These are phyloP conservation scores for Trochalopteron elliotii DNA, from an alignment of 2,113 vertebrate genomes.

Conservation along the genomic window DNA sequence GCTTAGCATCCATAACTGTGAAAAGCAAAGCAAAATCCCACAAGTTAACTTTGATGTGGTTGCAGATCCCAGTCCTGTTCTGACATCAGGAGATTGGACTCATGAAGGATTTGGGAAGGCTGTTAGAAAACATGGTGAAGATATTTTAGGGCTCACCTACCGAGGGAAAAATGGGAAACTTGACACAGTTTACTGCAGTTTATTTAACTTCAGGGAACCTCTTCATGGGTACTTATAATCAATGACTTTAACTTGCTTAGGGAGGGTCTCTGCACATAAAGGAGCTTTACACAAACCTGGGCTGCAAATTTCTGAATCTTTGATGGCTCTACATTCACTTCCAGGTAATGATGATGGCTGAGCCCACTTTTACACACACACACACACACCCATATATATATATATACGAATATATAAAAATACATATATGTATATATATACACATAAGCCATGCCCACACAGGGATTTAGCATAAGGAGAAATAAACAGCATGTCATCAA, in stretches of 20 bases:
- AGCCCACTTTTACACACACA: neutral
- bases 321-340: neutral
- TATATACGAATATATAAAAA: neutral
- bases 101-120: constrained; percentile 10
- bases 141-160: neutral
- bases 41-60: constrained; percentile 21
- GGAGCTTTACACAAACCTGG: neutral
- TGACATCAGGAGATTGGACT: constrained; percentile 9
- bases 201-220: neutral
- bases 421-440: neutral
- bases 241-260: neutral
- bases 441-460: neutral
- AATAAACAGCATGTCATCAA: neutral
- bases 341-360: neutral
- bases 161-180: neutral
- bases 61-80: neutral
- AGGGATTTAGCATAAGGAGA: neutral
- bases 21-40: constrained; percentile 23
- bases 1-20: constrained; percentile 38
- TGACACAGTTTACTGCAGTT: neutral
- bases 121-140: neutral
- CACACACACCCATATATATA: too few species aligned
- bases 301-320: neutral
- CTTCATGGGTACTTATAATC: neutral
- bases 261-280: neutral